Evolutionary conservation across 2,888 invertebrate genomes (phyloP).

Genomic region (Conistra vaccinii): DNA sequence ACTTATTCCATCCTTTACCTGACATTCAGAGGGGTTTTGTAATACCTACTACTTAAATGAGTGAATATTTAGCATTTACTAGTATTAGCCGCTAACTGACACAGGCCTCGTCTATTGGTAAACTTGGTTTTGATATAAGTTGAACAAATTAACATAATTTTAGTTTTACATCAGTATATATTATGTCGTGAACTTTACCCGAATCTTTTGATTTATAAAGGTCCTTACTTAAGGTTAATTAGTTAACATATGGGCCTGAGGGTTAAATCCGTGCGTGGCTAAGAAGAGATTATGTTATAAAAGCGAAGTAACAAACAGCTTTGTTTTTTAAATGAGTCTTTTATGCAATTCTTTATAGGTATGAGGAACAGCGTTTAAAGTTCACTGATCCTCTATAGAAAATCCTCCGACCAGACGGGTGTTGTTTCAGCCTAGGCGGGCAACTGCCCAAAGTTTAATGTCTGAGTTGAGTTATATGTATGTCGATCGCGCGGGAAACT

Average conservation of each 20-base stretch:
- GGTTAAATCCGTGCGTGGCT: constrained; percentile 23
- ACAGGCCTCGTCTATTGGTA: neutral
- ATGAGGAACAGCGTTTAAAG: no score
- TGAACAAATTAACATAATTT: neutral
- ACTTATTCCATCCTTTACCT: constrained; percentile 47
- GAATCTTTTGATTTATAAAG: constrained; percentile 37
- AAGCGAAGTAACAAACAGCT: neutral
- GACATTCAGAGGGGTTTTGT: constrained; percentile 4
- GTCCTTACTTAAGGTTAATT: constrained; percentile 38
- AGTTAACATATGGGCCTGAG: constrained; percentile 20
- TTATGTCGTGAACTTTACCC: neutral
- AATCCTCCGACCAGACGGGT: no score
- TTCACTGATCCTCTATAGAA: no score
- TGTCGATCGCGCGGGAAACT: no score
- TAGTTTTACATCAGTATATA: no score
- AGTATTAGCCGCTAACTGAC: constrained; percentile 1
- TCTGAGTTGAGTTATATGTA: no score
- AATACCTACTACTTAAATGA: neutral
- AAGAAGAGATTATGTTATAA: constrained; percentile 22
- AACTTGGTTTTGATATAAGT: neutral
- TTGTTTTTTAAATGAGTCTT: constrained; percentile 6
- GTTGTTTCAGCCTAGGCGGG: no score
- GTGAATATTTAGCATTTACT: constrained; percentile 17
- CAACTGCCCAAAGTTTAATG: no score
- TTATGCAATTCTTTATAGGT: no score